Percentiles rank a stretch among this genome's conserved stretches.
phyloP scores from a whole-genome alignment of 2,113 vertebrate genomes.

The Sinocyclocheilus anshuiensis region DNA sequence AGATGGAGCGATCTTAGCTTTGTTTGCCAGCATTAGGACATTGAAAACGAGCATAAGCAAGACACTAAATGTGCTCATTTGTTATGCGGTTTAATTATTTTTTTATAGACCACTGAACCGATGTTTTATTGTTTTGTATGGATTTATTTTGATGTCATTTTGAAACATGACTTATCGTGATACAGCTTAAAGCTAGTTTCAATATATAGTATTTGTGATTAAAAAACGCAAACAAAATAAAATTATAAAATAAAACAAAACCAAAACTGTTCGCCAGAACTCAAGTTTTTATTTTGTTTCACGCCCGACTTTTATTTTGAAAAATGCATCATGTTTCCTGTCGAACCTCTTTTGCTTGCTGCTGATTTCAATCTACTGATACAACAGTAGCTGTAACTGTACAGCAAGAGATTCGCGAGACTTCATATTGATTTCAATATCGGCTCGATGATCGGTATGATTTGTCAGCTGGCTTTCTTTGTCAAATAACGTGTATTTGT shows the following conservation, averaged over 20 bases:
- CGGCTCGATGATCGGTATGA: background rate
- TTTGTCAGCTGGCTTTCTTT: slow-evolving; percentile 11
- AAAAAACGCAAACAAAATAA: background rate
- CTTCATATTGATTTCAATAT: background rate
- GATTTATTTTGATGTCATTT: background rate
- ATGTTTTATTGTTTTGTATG: background rate
- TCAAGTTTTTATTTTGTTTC: background rate
- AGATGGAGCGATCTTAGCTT: no score
- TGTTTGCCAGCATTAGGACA: no score
- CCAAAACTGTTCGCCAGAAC: background rate
- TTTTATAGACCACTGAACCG: background rate
- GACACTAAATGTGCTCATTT: no score
- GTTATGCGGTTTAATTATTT: no score
- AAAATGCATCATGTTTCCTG: background rate
- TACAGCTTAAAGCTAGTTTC: background rate
- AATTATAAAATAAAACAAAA: background rate
- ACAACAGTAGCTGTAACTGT: background rate
- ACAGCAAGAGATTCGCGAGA: background rate
- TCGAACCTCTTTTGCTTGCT: background rate
- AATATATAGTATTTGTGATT: background rate
- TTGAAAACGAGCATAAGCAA: no score
- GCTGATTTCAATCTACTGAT: background rate
- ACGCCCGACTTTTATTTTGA: slow-evolving; percentile 5
- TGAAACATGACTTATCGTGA: background rate
- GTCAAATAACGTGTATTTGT: background rate